phyloP scores from a whole-genome alignment of 1,140 invertebrate genomes.

The Caerostris darwini region DNA sequence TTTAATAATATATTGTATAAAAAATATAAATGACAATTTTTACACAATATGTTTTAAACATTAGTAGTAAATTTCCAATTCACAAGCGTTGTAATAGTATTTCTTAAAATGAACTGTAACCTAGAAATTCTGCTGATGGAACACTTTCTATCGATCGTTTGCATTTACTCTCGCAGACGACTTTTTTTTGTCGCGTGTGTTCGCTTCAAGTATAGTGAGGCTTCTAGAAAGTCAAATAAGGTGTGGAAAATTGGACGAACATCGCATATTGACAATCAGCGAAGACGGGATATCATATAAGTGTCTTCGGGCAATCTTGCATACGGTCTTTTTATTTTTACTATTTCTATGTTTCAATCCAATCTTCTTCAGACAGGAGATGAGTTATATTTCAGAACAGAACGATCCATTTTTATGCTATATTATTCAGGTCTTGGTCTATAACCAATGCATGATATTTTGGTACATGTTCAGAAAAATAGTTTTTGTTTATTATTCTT shows the following conservation, averaged over 20 bases:
- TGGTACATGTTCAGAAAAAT: too few species aligned
- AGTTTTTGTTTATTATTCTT: too few species aligned
- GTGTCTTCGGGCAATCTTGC: neutral
- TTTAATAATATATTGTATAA: too few species aligned
- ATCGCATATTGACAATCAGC: slow-evolving; percentile 4
- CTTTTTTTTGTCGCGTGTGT: neutral
- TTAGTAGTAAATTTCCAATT: too few species aligned
- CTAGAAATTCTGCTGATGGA: neutral
- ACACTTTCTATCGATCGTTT: neutral
- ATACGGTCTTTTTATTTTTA: too few species aligned
- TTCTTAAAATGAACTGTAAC: neutral
- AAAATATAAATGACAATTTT: too few species aligned
- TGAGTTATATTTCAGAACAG: neutral
- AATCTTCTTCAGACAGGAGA: neutral
- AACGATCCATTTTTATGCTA: too few species aligned
- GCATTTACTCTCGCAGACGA: neutral
- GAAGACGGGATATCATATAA: slow-evolving; percentile 1
- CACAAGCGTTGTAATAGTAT: too few species aligned
- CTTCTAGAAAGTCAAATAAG: slow-evolving; percentile 25
- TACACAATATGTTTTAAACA: too few species aligned
- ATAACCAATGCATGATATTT: too few species aligned
- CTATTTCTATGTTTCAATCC: neutral
- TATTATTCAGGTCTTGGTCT: too few species aligned
- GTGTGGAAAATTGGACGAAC: neutral
- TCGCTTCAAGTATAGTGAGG: neutral